phyloP scores from a whole-genome alignment of 1,140 invertebrate genomes.

The Penaeus chinensis region DNA sequence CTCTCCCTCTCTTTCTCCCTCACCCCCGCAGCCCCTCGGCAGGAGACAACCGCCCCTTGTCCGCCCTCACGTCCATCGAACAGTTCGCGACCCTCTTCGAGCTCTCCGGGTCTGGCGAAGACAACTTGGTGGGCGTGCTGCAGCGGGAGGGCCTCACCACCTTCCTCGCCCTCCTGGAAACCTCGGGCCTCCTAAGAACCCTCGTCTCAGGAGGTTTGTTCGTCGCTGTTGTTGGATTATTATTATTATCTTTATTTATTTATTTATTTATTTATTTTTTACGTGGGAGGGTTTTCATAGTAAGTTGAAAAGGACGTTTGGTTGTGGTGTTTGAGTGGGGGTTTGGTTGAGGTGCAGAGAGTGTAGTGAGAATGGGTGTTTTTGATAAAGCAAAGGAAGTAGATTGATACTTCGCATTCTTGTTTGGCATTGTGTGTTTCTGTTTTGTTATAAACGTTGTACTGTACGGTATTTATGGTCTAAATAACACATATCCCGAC shows the following conservation, averaged over 20 bases:
- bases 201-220: constrained; percentile 40
- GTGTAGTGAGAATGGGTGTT: no score
- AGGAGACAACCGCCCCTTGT: background rate
- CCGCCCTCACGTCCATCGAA: constrained; percentile 23
- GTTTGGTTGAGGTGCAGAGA: background rate
- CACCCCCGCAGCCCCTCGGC: background rate
- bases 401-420: no score
- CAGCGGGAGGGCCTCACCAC: constrained; percentile 35
- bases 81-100: constrained; percentile 40
- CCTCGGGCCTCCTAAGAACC: constrained; percentile 23
- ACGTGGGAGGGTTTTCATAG: background rate
- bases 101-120: background rate
- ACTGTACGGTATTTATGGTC: no score
- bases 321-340: background rate
- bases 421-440: no score
- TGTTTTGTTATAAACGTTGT: no score
- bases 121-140: constrained; percentile 19
- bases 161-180: constrained; percentile 39
- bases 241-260: background rate
- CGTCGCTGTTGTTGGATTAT: background rate
- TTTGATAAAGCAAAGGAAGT: no score
- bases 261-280: no score
- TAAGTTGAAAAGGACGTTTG: background rate
- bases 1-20: no score
- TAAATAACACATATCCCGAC: no score